Percentiles rank a stretch among this genome's conserved stretches.
Evolutionary conservation across 1,140 invertebrate genomes (phyloP).

Genomic region (Platorchestia sp.): DNA sequence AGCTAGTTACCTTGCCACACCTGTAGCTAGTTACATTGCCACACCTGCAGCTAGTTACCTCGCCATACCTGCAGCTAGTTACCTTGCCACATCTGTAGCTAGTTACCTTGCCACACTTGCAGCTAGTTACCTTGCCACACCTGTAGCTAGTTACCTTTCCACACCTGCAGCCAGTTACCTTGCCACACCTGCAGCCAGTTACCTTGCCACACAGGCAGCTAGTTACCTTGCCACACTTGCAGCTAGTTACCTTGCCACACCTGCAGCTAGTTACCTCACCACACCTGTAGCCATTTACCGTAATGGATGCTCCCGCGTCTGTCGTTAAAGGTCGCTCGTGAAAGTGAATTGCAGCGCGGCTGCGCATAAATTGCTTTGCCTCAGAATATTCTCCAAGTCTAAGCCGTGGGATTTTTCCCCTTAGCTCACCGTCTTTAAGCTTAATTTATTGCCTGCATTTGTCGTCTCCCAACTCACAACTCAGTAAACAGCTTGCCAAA

Average conservation of each 20-base stretch:
- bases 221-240: not conserved
- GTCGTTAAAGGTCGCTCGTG: constrained; percentile 15
- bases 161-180: not conserved
- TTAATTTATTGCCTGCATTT: constrained; percentile 1
- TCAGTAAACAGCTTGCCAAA: not conserved
- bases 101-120: not conserved
- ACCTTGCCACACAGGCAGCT: not conserved
- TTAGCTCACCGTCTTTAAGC: not conserved
- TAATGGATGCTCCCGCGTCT: not conserved
- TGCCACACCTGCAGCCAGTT: not conserved
- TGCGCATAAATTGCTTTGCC: not conserved
- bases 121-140: not conserved
- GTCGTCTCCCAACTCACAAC: not conserved
- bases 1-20: too few relatives aligned
- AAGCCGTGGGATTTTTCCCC: not conserved
- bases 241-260: not conserved
- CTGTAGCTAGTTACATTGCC: too few relatives aligned
- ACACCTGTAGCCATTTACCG: constrained; percentile 7
- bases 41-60: too few relatives aligned
- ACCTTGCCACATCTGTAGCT: too few relatives aligned
- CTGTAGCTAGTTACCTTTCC: not conserved
- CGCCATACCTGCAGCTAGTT: too few relatives aligned
- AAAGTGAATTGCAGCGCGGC: not conserved
- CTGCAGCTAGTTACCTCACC: not conserved
- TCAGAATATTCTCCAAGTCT: constrained; percentile 12